These are phyloP conservation scores for Garrulus glandarius DNA, from an alignment of 2,797 vertebrate species.

Conservation along the genomic window DNA sequence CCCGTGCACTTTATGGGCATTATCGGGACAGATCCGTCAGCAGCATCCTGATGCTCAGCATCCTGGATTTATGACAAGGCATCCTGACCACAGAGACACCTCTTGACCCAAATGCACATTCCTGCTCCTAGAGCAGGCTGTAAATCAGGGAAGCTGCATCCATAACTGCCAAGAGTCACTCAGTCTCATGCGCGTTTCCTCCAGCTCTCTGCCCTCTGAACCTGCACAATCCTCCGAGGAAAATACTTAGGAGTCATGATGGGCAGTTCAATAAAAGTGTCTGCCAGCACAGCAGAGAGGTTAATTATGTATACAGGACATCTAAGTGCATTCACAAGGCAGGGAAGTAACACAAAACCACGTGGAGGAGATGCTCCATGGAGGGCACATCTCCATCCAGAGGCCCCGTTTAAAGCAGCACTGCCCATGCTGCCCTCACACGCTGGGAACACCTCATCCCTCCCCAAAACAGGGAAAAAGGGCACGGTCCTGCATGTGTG, in stretches of 20 bases:
- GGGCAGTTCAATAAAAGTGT: conserved; percentile 48
- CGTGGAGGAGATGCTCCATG: accelerated
- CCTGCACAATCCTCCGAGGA: conserved; percentile 40
- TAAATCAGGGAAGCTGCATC: conserved; percentile 45
- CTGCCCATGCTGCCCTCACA: accelerated
- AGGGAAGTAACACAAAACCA: neutral
- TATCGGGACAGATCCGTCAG: neutral
- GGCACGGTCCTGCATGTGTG: accelerated
- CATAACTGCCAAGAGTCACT: conserved; percentile 62
- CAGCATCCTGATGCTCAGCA: conserved; percentile 10
- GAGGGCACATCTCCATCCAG: neutral
- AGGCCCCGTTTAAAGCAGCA: neutral
- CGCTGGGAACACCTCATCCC: accelerated
- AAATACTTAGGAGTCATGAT: conserved; percentile 48
- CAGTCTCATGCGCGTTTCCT: conserved; percentile 20
- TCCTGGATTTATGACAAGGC: conserved; percentile 23
- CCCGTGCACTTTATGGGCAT: neutral
- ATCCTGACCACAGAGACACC: conserved; percentile 40
- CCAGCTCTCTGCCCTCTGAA: conserved; percentile 64
- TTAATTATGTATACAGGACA: conserved; percentile 15
- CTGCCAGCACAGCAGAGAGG: neutral
- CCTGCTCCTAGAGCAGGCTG: conserved; percentile 18
- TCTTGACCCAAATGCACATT: conserved; percentile 56
- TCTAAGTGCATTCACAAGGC: conserved; percentile 10
- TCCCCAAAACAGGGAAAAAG: neutral